Evolutionary conservation across 2,113 vertebrate species (phyloP), one percentile per base, ranked within the genome.

Genomic region (Cepphus grylle): DNA sequence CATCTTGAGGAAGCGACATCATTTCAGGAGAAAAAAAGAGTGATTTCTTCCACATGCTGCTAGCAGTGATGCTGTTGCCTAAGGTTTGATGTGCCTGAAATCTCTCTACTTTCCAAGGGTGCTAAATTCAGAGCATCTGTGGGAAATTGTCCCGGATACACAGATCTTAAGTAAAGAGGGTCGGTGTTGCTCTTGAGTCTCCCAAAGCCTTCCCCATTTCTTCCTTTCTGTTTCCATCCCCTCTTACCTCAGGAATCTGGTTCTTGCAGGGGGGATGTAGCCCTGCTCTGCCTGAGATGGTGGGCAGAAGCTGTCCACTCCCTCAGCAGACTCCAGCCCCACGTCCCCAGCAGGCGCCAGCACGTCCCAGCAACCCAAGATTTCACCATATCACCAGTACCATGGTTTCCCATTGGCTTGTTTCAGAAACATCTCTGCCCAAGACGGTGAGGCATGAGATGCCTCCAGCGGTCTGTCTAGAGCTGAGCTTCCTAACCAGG

Each of bases 321-420:
- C 47, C 43, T 42, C 62, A 63, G 30, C n/a, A 63, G n/a, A 36
- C 49, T 59, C 13, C 67, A 63, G 5, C 12, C 27, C 6, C 10
- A 0, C 27, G 14, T 15, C 5, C 16, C 17, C 45, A 43, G 49
- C 22, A 81, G 32, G 3, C 2, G 0, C 36, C 49, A 81, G 9
- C 22, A 59, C 2, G 13, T 58, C 8, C 5, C 27, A 49, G 18
- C 30, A 70, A 45, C 55, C 17, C 8, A 13, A 23, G 21, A 38
- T 65, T 83, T 86, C 38, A 55, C 15, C 23, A 3, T 5, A 36
- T 36, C 42, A 62, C 14, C 30, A 34, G 5, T 8, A 36, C 10
- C 25, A 36, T 12, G 14, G 3, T 23, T 70, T 29, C 40, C 17
- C 26, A 52, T 0, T 2, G 1, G 4, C 22, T 43, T 34, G 13